These are phyloP conservation scores for Geopemphigus sp. DNA, from an alignment of 1,140 invertebrate genomes.

Conservation along the genomic window DNA sequence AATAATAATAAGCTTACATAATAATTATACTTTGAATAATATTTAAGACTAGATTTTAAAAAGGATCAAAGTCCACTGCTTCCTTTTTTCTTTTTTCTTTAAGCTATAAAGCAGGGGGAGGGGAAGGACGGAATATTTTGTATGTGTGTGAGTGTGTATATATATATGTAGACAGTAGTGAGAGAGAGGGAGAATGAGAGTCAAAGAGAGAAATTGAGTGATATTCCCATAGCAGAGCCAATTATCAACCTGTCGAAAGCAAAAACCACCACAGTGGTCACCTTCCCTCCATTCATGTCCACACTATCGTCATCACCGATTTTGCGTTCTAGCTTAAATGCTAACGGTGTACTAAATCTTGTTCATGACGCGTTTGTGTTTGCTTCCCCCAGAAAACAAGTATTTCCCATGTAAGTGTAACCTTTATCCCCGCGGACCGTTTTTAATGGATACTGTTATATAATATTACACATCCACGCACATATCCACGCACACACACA, in stretches of 20 bases:
- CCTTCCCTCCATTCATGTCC: background rate
- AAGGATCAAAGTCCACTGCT: too few relatives aligned
- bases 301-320: too few relatives aligned
- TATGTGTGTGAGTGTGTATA: too few relatives aligned
- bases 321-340: background rate
- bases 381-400: background rate
- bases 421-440: background rate
- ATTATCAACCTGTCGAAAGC: conserved; percentile 20
- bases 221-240: background rate
- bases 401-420: background rate
- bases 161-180: too few relatives aligned
- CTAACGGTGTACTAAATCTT: conserved; percentile 26
- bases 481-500: background rate
- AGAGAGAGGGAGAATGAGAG: too few relatives aligned
- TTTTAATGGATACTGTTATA: background rate
- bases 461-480: background rate
- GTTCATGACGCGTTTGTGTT: background rate
- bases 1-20: too few relatives aligned
- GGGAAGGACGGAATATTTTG: too few relatives aligned
- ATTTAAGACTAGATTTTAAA: too few relatives aligned
- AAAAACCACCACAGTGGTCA: background rate
- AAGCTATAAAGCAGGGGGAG: too few relatives aligned
- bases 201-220: too few relatives aligned
- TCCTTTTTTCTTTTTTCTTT: too few relatives aligned
- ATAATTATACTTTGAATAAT: too few relatives aligned